phyloP scores from a whole-genome alignment of 2,888 invertebrate species.

The Luperina testacea region DNA sequence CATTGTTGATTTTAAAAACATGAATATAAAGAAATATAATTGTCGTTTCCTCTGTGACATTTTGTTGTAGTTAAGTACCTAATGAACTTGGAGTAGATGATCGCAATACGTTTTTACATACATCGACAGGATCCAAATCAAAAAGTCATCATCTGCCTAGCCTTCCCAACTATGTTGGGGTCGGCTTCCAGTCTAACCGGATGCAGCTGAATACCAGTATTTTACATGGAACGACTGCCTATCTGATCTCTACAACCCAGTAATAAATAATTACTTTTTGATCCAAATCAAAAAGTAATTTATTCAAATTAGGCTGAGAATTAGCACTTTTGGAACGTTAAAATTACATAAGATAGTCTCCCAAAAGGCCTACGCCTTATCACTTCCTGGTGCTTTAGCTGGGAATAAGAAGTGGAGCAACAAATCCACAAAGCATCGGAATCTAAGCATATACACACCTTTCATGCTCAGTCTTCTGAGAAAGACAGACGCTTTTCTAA shows the following conservation, averaged over 20 bases:
- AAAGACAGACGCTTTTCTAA: background rate
- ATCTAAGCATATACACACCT: background rate
- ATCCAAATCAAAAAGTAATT: background rate
- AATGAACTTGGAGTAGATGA: background rate
- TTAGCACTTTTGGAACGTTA: too few relatives aligned
- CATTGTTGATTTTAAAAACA: background rate
- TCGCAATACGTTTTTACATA: background rate
- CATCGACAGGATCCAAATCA: background rate
- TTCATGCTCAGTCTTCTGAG: background rate
- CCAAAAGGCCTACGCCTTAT: too few relatives aligned
- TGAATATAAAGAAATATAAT: background rate
- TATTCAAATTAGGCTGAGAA: background rate
- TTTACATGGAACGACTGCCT: too few relatives aligned
- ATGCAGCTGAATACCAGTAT: too few relatives aligned
- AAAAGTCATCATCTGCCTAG: background rate
- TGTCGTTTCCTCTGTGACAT: background rate
- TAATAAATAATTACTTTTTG: too few relatives aligned
- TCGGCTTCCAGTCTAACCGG: too few relatives aligned
- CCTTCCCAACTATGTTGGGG: too few relatives aligned
- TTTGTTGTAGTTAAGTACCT: background rate
- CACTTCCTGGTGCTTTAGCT: background rate
- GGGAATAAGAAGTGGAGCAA: background rate
- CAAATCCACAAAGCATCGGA: background rate
- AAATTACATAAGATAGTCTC: background rate
- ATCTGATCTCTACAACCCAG: too few relatives aligned